phyloP scores from a whole-genome alignment of 2,888 invertebrate species.

The Bellardia pandia region DNA sequence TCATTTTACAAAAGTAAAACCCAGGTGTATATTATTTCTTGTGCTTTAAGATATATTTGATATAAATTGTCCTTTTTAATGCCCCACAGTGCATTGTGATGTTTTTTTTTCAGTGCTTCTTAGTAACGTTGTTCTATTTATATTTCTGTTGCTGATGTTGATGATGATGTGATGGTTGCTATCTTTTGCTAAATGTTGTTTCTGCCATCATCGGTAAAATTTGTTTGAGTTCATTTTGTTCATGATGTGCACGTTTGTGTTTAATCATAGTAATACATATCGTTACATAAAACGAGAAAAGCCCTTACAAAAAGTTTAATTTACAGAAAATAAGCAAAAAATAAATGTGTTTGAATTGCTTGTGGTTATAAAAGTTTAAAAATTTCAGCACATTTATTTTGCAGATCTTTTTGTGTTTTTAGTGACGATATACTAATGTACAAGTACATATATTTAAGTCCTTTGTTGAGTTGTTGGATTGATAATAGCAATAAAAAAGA shows the following conservation, averaged over 20 bases:
- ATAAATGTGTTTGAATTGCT: no score
- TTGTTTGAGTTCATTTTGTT: conserved; percentile 47
- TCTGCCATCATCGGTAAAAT: conserved; percentile 48
- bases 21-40: not conserved
- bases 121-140: conserved; percentile 52
- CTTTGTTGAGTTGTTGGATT: conserved; percentile 53
- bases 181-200: conserved; percentile 55
- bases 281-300: not conserved
- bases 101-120: conserved; percentile 2
- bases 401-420: no score
- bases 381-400: no score
- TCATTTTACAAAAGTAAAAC: no score
- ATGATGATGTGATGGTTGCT: conserved; percentile 40
- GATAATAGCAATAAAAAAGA: conserved; percentile 45
- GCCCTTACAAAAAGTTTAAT: no score
- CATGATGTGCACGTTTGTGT: not conserved
- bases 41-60: no score
- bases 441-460: not conserved
- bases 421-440: not conserved
- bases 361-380: no score
- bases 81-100: not conserved
- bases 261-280: conserved; percentile 1
- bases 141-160: conserved; percentile 39
- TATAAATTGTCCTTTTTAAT: no score
- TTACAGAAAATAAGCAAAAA: not conserved